Evolutionary conservation across 2,888 invertebrate species (phyloP).

Genomic region (Nemapogon koenigi): DNA sequence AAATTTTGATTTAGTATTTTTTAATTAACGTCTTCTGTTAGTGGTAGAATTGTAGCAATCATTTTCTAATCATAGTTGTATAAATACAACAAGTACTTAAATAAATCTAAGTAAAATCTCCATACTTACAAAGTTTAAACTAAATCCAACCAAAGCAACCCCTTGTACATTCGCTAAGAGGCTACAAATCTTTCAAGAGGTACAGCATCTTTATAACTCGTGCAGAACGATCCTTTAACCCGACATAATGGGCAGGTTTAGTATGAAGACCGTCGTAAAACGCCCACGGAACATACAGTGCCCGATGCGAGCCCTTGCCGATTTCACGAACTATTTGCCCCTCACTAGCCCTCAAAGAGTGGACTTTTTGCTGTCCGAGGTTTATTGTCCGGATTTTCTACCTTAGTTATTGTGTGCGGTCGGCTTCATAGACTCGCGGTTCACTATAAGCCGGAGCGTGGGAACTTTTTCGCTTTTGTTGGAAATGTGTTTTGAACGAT

Average conservation of each 20-base stretch:
- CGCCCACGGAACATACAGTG: constrained; percentile 29
- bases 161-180: constrained; percentile 60
- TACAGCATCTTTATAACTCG: constrained; percentile 62
- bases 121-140: not conserved
- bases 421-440: constrained; percentile 53
- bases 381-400: constrained; percentile 64
- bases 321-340: constrained; percentile 64
- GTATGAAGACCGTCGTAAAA: constrained; percentile 60
- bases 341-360: constrained; percentile 29
- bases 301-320: constrained; percentile 41
- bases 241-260: constrained; percentile 62
- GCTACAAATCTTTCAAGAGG: constrained; percentile 55
- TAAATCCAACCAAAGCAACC: constrained; percentile 45
- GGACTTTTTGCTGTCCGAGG: constrained; percentile 51
- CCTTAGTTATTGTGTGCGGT: constrained; percentile 63
- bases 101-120: not conserved
- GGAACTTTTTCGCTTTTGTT: constrained; percentile 44
- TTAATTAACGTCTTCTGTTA: too few relatives aligned
- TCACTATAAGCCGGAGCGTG: constrained; percentile 63
- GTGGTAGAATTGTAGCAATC: too few relatives aligned
- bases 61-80: too few relatives aligned
- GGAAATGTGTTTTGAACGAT: too few relatives aligned
- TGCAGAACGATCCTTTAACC: constrained; percentile 59
- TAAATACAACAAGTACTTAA: too few relatives aligned
- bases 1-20: too few relatives aligned